These are phyloP conservation scores for Synergus itoensis DNA, from an alignment of 2,888 invertebrate species.

Conservation along the genomic window DNA sequence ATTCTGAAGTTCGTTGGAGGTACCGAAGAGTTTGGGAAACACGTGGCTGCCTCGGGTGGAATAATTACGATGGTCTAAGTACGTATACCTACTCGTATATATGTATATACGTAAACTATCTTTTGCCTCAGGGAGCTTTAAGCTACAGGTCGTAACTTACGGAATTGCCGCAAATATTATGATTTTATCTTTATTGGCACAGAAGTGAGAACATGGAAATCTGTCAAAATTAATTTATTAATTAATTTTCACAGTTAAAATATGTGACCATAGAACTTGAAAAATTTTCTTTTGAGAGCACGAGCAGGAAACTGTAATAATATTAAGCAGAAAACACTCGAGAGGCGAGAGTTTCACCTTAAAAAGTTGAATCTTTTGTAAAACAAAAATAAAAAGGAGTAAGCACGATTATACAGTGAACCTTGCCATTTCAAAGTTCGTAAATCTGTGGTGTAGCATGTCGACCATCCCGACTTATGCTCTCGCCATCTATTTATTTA, in stretches of 20 bases:
- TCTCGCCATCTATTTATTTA: slow-evolving; percentile 51
- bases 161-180: slow-evolving; percentile 35
- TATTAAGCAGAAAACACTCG: not conserved
- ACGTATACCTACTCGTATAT: slow-evolving; percentile 43
- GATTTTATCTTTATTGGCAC: slow-evolving; percentile 30
- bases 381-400: not conserved
- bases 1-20: slow-evolving; percentile 45
- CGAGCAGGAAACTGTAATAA: not conserved
- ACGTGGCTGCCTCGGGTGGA: slow-evolving; percentile 60
- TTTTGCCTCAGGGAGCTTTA: slow-evolving; percentile 27
- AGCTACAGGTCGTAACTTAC: slow-evolving; percentile 28
- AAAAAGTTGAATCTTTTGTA: slow-evolving; percentile 11
- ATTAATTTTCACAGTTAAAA: not conserved
- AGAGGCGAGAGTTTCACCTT: not conserved
- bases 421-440: slow-evolving; percentile 34
- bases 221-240: not conserved
- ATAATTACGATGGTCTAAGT: slow-evolving; percentile 62
- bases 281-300: not conserved
- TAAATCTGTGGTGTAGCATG: slow-evolving; percentile 38
- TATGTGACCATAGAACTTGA: not conserved
- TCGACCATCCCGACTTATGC: slow-evolving; percentile 44
- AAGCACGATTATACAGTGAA: slow-evolving; percentile 19
- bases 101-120: slow-evolving; percentile 28
- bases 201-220: not conserved
- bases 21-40: slow-evolving; percentile 44